Evolutionary conservation across 30 jellyfish, hydroid and myxozoan species (phyloP).

Genomic region (Aurelia aurita complex sp. Pacific): DNA sequence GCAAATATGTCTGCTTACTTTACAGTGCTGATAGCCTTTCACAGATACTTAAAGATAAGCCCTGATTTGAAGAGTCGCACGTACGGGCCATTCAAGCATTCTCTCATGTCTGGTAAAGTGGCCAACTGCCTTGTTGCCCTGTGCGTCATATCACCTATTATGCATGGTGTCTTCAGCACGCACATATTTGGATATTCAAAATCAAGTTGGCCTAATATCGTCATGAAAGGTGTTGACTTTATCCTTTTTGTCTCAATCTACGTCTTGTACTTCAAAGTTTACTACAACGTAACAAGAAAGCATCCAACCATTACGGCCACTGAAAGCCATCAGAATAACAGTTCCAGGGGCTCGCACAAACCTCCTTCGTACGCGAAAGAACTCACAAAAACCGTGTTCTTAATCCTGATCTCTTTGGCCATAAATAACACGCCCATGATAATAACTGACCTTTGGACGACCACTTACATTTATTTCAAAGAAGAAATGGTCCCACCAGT

Average conservation of each 20-base stretch:
- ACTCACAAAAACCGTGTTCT: constrained; percentile 14
- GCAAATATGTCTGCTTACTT: background rate
- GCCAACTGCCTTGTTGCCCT: constrained; percentile 13
- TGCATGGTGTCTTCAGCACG: constrained; percentile 17
- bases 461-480: background rate
- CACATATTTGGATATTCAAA: background rate
- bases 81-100: background rate
- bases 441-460: constrained; percentile 3
- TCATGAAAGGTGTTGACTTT: background rate
- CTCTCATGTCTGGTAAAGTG: constrained; percentile 1
- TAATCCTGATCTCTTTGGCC: constrained; percentile 2
- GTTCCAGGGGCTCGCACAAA: too few species aligned
- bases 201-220: background rate
- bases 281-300: background rate
- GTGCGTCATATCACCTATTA: background rate
- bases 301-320: background rate
- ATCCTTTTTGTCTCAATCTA: background rate
- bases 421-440: background rate
- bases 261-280: constrained; percentile 3
- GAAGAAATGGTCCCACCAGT: background rate
- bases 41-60: constrained; percentile 7
- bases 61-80: background rate
- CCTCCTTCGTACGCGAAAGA: background rate
- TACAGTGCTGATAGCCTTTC: constrained; percentile 3
- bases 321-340: background rate